Evolutionary conservation across 2,113 vertebrate genomes (phyloP).

Genomic region (Kryptolebias marmoratus): DNA sequence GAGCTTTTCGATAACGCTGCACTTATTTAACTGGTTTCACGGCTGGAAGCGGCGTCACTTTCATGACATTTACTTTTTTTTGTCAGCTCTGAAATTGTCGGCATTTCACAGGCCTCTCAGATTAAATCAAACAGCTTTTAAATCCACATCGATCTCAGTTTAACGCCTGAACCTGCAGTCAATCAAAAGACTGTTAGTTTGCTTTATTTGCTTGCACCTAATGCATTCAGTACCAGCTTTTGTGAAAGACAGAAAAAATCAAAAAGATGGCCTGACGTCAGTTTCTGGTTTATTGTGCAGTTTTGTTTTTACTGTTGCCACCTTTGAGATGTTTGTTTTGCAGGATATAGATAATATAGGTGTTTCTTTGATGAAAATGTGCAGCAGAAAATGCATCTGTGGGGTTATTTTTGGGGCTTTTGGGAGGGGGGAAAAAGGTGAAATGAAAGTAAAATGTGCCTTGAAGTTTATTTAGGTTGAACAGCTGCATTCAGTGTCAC

Average conservation of each 20-base stretch:
- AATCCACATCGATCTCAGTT: not conserved
- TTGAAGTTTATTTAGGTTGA: slow-evolving; percentile 11
- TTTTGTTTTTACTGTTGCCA: not conserved
- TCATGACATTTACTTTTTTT: not conserved
- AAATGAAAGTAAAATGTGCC: not conserved
- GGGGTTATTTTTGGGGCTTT: not conserved
- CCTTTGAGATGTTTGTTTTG: no score
- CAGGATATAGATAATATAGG: not conserved
- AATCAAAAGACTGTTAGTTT: not conserved
- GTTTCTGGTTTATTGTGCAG: not conserved
- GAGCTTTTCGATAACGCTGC: slow-evolving; percentile 4
- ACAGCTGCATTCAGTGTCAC: slow-evolving; percentile 31
- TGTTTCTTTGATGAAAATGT: not conserved
- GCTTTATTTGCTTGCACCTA: no score
- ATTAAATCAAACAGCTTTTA: not conserved
- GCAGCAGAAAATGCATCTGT: not conserved
- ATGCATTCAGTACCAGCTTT: not conserved
- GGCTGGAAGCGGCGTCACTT: not conserved
- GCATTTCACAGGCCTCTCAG: not conserved
- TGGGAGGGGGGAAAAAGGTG: not conserved
- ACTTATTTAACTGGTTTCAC: slow-evolving; percentile 27
- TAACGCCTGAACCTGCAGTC: slow-evolving; percentile 6
- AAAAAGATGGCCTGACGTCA: not conserved
- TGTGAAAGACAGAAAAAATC: not conserved
- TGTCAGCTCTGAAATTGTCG: slow-evolving; percentile 6